Conservation (phyloP, 2,113 vertebrate genomes). For the Sorex araneus region DNA sequence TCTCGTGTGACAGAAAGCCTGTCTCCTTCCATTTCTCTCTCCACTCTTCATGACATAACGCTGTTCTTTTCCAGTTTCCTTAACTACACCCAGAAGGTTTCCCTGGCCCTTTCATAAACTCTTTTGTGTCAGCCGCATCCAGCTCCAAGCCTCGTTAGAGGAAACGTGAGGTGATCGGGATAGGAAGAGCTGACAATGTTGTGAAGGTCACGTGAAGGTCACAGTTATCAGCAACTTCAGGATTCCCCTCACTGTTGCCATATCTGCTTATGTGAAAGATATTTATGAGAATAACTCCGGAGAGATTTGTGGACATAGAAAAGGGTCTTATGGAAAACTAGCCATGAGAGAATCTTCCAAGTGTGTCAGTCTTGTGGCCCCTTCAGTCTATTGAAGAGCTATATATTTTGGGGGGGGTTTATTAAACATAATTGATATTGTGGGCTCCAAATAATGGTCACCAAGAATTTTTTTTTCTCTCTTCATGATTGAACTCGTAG, state of each 20-base stretch:
- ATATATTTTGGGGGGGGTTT: neutral
- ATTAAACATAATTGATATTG: conserved; percentile 8
- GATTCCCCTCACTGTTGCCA: neutral
- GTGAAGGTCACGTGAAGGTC: neutral
- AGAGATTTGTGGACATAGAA: neutral
- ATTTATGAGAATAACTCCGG: neutral
- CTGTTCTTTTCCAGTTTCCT: conserved; percentile 1
- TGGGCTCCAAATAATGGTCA: neutral
- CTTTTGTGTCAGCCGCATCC: neutral
- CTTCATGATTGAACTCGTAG: neutral
- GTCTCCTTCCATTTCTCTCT: neutral
- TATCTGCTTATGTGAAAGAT: neutral
- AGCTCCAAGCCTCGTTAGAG: neutral
- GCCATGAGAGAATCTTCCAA: neutral
- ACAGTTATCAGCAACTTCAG: neutral
- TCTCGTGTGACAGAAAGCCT: conserved; percentile 2
- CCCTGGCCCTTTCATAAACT: neutral
- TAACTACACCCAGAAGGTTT: neutral
- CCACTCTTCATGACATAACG: neutral
- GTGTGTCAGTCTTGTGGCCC: neutral
- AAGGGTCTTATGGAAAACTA: neutral
- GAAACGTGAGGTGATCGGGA: neutral
- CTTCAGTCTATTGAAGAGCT: neutral
- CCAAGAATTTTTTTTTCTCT: neutral
- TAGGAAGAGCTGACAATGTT: neutral